Conservation (phyloP, 1,140 invertebrate species). For the Adelges cooleyi region DNA sequence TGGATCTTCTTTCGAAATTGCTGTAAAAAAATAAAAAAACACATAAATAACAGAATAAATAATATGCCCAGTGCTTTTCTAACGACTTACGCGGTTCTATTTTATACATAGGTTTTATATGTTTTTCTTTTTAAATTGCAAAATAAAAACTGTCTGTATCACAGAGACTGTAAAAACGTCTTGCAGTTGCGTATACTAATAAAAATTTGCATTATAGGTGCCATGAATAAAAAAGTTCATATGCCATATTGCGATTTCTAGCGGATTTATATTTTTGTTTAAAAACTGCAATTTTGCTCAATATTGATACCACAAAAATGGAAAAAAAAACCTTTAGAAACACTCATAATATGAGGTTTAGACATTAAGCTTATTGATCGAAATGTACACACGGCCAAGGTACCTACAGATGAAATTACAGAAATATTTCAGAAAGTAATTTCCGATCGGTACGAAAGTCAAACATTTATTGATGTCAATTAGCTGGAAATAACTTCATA, state of each 20-base stretch:
- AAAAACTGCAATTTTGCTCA: neutral
- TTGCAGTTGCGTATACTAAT: neutral
- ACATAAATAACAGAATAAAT: conserved; percentile 25
- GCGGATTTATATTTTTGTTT: neutral
- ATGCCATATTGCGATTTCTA: neutral
- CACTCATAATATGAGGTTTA: no score
- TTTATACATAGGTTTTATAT: neutral
- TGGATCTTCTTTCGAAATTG: conserved; percentile 63
- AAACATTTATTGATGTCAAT: no score
- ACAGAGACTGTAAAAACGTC: conserved; percentile 7
- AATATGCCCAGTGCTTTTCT: no score
- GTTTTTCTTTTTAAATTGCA: conserved; percentile 1
- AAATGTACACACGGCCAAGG: no score
- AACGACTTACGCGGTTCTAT: no score
- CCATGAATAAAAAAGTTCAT: neutral
- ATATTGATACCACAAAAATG: no score
- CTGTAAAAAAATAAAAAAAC: conserved; percentile 43
- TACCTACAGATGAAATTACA: no score
- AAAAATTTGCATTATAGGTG: neutral
- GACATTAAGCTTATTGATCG: no score
- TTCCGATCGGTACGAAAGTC: no score
- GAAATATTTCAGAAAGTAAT: no score
- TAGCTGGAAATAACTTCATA: no score
- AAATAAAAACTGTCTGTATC: neutral
- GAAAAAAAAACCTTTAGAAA: no score